Base-by-base conservation (phyloP, 2,113 vertebrate genomes). In the Puma concolor region DNA sequence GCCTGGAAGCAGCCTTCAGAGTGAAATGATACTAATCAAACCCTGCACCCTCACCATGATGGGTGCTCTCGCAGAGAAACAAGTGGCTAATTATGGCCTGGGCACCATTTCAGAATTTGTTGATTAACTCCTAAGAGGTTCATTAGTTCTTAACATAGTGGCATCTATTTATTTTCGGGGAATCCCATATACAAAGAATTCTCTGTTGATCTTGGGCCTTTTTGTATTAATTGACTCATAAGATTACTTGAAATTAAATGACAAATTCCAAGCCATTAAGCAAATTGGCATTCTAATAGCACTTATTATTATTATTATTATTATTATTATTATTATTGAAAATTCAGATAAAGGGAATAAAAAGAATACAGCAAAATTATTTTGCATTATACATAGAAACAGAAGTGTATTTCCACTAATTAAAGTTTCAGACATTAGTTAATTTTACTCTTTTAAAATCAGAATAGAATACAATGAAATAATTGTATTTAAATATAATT, bases 391-490 rank as follows among this genome's bases (percentile, higher is more conserved):
- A 91, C 91, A 36, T 27, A 96, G 17, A 95, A 92, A 95, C 11
- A 63, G 21, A 82, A 33, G 71, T 5, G 50, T 93, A 96, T 88
- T 88, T 85, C 63, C 12, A 84, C 50, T 82, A 71, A 80, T 25
- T 74, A 81, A 84, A 86, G 33, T 96, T 96, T 90, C 25, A 91
- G 63, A 29, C 27, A 66, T 96, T 84, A 86, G 96, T 86, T 77
- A 88, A 71, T 95, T 98, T 96, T 95, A 92, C 91, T 80, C 19
- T 71, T 97, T 96, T 89, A 38, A 63, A 97, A 80, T 96, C 60
- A 95, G 54, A 95, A 79, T 54, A 91, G 88, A 89, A 96, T 95
- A 64, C 57, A 95, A 96, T 93, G n/a, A 84, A 74, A 91, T 95
- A 25, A 93, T 93, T 94, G 93, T 92, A 96, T 36, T 93, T 86